Evolutionary conservation across 2,888 invertebrate species (phyloP).

Genomic region (Pammene aurita): DNA sequence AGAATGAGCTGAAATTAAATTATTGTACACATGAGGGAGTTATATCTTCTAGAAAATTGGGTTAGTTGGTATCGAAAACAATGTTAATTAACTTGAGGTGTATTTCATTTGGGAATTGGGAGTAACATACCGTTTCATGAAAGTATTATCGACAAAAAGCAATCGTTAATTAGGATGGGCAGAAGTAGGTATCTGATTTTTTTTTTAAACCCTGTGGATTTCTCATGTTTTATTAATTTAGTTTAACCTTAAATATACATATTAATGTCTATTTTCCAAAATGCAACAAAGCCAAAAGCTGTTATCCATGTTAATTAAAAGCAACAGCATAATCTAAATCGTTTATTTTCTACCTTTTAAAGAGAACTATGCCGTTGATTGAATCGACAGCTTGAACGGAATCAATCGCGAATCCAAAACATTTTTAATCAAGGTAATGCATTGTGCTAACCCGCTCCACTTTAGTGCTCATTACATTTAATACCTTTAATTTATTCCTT

Average conservation of each 20-base stretch:
- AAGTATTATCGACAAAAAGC: no score
- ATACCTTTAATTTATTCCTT: conserved; percentile 64
- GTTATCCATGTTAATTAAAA: no score
- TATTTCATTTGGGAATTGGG: background rate
- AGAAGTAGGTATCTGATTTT: no score
- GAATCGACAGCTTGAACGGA: conserved; percentile 11
- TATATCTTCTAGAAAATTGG: background rate
- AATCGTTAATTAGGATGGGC: no score
- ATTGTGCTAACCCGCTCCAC: conserved; percentile 53
- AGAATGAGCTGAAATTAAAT: conserved; percentile 63
- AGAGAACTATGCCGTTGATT: background rate
- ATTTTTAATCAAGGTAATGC: conserved; percentile 50
- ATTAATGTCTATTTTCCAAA: no score
- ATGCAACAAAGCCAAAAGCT: no score
- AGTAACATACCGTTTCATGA: no score
- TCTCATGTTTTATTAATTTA: no score
- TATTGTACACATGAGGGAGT: conserved; percentile 48
- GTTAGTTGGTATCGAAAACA: conserved; percentile 1
- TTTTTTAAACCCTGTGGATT: no score
- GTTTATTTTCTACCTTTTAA: conserved; percentile 11
- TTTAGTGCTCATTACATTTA: conserved; percentile 57
- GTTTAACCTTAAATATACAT: no score
- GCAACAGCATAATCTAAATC: conserved; percentile 5
- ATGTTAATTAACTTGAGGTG: background rate
- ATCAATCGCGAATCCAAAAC: conserved; percentile 30